phyloP scores from a whole-genome alignment of 1,140 invertebrate genomes.

The Hylyphantes graminicola region DNA sequence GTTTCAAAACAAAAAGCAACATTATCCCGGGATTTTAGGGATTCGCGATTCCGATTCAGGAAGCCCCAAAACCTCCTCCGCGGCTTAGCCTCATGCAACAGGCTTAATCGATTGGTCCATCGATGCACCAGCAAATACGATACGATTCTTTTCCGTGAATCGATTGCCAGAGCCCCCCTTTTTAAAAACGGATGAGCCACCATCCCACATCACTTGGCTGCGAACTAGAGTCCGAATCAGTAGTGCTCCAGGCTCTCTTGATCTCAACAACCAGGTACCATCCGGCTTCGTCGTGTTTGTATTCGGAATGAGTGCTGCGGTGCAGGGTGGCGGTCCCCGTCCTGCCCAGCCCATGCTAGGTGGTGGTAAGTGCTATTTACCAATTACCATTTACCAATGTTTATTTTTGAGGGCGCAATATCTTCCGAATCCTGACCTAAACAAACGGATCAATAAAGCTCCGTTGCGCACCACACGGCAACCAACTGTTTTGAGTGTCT shows the following conservation, averaged over 20 bases:
- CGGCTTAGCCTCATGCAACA: too few species aligned
- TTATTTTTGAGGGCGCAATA: not conserved
- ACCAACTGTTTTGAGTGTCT: not conserved
- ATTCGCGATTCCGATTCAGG: too few species aligned
- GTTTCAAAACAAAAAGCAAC: too few species aligned
- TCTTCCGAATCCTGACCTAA: conserved; percentile 5
- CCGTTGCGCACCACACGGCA: conserved; percentile 13
- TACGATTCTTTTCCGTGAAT: not conserved
- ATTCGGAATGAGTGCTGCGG: conserved; percentile 57
- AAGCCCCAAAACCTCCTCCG: too few species aligned
- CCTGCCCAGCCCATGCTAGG: conserved; percentile 50
- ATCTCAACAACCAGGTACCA: not conserved
- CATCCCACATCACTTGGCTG: not conserved
- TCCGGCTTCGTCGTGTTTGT: conserved; percentile 58
- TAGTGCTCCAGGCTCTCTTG: not conserved
- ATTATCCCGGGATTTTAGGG: too few species aligned
- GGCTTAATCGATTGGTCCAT: too few species aligned
- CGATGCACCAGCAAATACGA: too few species aligned
- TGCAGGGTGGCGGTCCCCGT: conserved; percentile 50
- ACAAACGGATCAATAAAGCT: conserved; percentile 38
- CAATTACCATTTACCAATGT: not conserved
- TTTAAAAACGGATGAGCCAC: not conserved
- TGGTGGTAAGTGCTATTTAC: conserved; percentile 26
- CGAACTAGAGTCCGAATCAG: not conserved
- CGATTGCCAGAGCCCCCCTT: conserved; percentile 23